phyloP scores from a whole-genome alignment of 1,140 invertebrate species.

The Lepidurus packardi region DNA sequence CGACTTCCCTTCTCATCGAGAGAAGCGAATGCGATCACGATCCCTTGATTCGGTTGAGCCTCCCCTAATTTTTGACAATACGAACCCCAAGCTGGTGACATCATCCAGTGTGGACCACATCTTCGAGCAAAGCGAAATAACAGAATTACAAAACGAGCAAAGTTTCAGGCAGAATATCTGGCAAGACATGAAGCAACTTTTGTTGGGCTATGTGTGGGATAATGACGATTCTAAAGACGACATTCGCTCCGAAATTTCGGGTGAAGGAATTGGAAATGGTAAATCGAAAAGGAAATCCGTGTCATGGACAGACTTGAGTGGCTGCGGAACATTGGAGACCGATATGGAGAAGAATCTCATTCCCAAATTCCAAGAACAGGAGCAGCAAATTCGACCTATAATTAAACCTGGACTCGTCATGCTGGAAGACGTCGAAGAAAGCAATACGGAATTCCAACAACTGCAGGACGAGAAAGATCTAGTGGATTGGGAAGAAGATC shows the following conservation, averaged over 20 bases:
- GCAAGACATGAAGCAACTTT: conserved; percentile 14
- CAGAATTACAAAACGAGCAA: not conserved
- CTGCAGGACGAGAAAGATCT: not conserved
- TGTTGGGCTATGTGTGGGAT: not conserved
- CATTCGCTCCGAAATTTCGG: not conserved
- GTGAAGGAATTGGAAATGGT: not conserved
- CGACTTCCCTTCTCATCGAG: not conserved
- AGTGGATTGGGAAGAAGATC: not conserved
- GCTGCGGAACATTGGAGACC: not conserved
- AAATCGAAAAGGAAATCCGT: conserved; percentile 9
- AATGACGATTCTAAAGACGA: conserved; percentile 3
- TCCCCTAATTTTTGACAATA: not conserved
- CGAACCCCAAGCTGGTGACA: not conserved
- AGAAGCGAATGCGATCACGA: not conserved
- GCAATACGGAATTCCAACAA: not conserved
- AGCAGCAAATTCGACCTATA: not conserved
- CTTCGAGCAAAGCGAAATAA: not conserved
- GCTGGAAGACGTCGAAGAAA: not conserved
- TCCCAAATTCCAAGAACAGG: not conserved
- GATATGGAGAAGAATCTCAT: not conserved
- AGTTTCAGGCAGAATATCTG: not conserved
- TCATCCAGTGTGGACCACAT: not conserved
- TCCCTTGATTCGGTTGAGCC: not conserved
- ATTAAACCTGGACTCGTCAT: not conserved
- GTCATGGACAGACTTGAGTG: not conserved